These are phyloP conservation scores for Delphinus delphis DNA, from an alignment of 2,113 vertebrate genomes.

Conservation along the genomic window DNA sequence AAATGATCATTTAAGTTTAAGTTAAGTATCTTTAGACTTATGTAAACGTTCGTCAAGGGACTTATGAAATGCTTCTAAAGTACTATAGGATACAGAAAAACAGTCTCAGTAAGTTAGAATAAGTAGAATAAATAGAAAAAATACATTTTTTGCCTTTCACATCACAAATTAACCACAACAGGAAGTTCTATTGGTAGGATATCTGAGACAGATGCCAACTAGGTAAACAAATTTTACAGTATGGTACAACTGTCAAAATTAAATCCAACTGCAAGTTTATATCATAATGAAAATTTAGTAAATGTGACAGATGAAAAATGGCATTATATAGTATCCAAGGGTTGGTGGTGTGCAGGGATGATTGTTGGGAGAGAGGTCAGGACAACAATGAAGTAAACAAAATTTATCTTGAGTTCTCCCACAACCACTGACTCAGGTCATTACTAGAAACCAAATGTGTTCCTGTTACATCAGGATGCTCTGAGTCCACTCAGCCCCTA, in stretches of 20 bases:
- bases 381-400: not conserved
- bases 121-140: not conserved
- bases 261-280: not conserved
- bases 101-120: constrained; percentile 12
- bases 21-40: not conserved
- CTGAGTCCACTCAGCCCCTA: not conserved
- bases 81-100: not conserved
- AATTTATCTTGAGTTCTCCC: not conserved
- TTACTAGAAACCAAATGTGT: not conserved
- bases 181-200: not conserved
- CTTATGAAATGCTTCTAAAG: constrained; percentile 8
- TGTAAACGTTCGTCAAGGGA: not conserved
- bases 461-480: not conserved
- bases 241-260: not conserved
- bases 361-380: not conserved
- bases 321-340: not conserved
- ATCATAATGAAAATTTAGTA: not conserved
- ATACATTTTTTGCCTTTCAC: not conserved
- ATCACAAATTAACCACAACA: not conserved
- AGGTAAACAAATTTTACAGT: not conserved
- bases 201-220: not conserved
- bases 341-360: not conserved
- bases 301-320: not conserved
- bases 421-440: not conserved
- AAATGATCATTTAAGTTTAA: not conserved